phyloP scores from a whole-genome alignment of 2,113 vertebrate species.

The Crotalus tigris region DNA sequence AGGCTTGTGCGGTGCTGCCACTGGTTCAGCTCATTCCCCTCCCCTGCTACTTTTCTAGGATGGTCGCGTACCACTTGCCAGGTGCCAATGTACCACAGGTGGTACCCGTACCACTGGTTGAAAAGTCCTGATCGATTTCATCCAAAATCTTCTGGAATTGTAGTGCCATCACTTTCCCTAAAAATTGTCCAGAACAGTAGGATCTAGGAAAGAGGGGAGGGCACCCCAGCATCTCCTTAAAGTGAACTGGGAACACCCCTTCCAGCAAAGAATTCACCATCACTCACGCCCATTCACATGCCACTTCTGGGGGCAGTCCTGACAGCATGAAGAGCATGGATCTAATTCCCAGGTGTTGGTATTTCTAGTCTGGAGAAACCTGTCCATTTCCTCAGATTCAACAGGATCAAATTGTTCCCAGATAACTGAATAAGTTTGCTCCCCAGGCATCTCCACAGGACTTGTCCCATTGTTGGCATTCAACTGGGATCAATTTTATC shows the following conservation, averaged over 20 bases:
- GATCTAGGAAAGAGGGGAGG: not conserved
- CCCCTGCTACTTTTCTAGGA: too few species aligned
- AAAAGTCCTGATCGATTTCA: not conserved
- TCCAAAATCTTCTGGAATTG: not conserved
- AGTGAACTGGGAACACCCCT: not conserved
- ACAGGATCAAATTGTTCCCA: not conserved
- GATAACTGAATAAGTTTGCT: not conserved
- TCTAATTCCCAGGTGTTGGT: not conserved
- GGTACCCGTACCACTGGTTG: too few species aligned
- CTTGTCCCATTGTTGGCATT: not conserved
- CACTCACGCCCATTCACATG: not conserved
- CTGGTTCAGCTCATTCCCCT: too few species aligned
- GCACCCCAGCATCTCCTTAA: not conserved
- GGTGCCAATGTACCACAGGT: too few species aligned
- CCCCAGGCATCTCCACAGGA: not conserved
- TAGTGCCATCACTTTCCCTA: not conserved
- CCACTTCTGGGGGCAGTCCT: not conserved
- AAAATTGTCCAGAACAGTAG: not conserved
- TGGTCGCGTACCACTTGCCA: too few species aligned
- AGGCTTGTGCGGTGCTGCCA: too few species aligned
- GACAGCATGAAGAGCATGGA: not conserved
- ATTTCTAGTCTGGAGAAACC: not conserved
- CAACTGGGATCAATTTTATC: not conserved
- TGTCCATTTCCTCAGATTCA: not conserved
- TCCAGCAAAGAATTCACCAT: not conserved